These are phyloP conservation scores for Gryllus bimaculatus DNA, from an alignment of 1,140 invertebrate genomes.

Conservation along the genomic window DNA sequence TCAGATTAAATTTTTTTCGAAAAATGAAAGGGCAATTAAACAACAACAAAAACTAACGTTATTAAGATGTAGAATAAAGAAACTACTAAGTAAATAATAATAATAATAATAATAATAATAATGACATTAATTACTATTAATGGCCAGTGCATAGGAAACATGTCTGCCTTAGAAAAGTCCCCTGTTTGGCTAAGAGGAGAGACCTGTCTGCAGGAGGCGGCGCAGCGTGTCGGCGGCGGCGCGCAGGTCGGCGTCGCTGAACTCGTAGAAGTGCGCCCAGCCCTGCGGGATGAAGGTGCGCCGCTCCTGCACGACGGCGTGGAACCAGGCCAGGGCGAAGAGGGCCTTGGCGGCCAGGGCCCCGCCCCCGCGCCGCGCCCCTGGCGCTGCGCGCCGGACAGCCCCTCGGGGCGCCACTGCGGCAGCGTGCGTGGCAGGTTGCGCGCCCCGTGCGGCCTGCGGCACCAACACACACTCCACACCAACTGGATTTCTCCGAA, in stretches of 20 bases:
- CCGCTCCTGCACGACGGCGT: constrained; percentile 81
- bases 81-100: too few relatives aligned
- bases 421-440: constrained; percentile 51
- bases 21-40: too few relatives aligned
- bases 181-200: background rate
- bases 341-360: constrained; percentile 45
- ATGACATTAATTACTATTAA: too few relatives aligned
- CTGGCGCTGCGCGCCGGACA: constrained; percentile 27
- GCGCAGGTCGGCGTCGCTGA: constrained; percentile 72
- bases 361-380: constrained; percentile 24
- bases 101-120: too few relatives aligned
- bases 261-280: constrained; percentile 86
- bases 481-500: background rate
- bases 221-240: constrained; percentile 65
- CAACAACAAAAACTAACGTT: too few relatives aligned
- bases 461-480: constrained; percentile 39
- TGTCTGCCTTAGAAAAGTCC: too few relatives aligned
- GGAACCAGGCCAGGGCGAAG: constrained; percentile 69
- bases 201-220: constrained; percentile 40
- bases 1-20: too few relatives aligned
- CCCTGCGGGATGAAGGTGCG: constrained; percentile 78
- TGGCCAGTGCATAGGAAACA: too few relatives aligned
- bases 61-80: too few relatives aligned
- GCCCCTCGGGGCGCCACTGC: constrained; percentile 43
- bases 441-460: constrained; percentile 53